Conservation (phyloP, 2,888 invertebrate genomes). For the Mythimna loreyi region DNA sequence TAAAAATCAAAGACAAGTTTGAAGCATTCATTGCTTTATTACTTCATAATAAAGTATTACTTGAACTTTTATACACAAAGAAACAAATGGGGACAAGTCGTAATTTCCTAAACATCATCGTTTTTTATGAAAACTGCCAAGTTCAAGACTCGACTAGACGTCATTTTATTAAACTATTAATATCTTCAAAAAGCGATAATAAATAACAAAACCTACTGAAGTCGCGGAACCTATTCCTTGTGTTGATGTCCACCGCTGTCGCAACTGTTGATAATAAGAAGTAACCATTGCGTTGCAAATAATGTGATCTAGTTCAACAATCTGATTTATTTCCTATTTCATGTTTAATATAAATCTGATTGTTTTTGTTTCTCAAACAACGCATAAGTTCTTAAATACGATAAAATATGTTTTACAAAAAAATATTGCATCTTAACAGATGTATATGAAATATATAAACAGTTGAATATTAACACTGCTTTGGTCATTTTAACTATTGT, state of each 20-base stretch:
- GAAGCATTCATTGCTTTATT: slow-evolving; percentile 77
- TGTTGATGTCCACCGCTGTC: slow-evolving; percentile 53
- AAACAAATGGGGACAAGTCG: slow-evolving; percentile 79
- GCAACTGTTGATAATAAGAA: slow-evolving; percentile 43
- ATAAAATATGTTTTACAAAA: slow-evolving; percentile 61
- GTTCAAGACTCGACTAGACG: slow-evolving; percentile 62
- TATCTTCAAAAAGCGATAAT: slow-evolving; percentile 62
- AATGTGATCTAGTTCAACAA: slow-evolving; percentile 59
- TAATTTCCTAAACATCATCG: slow-evolving; percentile 60
- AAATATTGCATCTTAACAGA: slow-evolving; percentile 61
- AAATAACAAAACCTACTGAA: slow-evolving; percentile 62
- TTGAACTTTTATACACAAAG: slow-evolving; percentile 79
- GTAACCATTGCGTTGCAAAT: slow-evolving; percentile 57
- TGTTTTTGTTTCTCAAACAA: slow-evolving; percentile 58
- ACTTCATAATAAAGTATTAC: slow-evolving; percentile 73
- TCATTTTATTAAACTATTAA: slow-evolving; percentile 59
- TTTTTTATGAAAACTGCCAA: slow-evolving; percentile 69
- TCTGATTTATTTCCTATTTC: slow-evolving; percentile 55
- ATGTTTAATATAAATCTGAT: slow-evolving; percentile 58
- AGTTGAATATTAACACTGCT: slow-evolving; percentile 67
- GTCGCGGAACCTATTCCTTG: slow-evolving; percentile 46
- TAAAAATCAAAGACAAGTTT: slow-evolving; percentile 54
- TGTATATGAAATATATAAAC: slow-evolving; percentile 65
- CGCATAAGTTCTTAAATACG: slow-evolving; percentile 61
- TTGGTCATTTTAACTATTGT: slow-evolving; percentile 54